Conservation (phyloP, 2,797 vertebrate genomes). For the Galago senegalensis region DNA sequence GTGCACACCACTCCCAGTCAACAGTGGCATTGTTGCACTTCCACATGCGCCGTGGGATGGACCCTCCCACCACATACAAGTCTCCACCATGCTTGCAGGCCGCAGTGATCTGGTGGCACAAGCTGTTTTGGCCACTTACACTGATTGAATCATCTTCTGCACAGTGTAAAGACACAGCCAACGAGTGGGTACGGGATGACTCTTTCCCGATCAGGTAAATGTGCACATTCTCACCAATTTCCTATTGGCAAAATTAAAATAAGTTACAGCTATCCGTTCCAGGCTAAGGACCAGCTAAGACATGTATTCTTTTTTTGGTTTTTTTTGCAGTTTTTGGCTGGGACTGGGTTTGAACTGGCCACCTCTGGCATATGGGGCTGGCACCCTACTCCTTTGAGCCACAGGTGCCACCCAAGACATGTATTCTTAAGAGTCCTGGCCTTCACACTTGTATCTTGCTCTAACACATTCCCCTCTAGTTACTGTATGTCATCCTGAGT, state of each 20-base stretch:
- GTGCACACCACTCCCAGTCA: conserved; percentile 99
- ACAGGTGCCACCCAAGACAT: background rate
- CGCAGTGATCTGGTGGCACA: conserved; percentile 99
- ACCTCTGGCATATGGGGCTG: no score
- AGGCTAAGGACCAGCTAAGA: background rate
- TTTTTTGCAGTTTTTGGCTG: no score
- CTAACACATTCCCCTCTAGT: background rate
- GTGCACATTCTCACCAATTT: conserved; percentile 98
- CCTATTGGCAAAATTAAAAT: conserved; percentile 89
- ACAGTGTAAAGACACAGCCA: conserved; percentile 97
- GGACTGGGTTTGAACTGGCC: no score
- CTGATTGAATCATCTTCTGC: conserved; percentile 97
- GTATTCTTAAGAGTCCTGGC: background rate
- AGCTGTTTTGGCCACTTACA: conserved; percentile 98
- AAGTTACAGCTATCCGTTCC: background rate
- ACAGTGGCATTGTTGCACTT: conserved; percentile 99
- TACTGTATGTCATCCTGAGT: background rate
- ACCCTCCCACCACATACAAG: conserved; percentile 98
- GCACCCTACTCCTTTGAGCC: no score
- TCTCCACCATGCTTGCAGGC: conserved; percentile 98
- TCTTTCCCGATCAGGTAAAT: conserved; percentile 99
- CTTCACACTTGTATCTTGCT: background rate
- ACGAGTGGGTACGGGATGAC: conserved; percentile 96
- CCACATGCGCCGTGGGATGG: conserved; percentile 99
- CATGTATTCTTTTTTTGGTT: no score